Conservation (phyloP, 2,888 invertebrate species). For the Steromphala cineraria region DNA sequence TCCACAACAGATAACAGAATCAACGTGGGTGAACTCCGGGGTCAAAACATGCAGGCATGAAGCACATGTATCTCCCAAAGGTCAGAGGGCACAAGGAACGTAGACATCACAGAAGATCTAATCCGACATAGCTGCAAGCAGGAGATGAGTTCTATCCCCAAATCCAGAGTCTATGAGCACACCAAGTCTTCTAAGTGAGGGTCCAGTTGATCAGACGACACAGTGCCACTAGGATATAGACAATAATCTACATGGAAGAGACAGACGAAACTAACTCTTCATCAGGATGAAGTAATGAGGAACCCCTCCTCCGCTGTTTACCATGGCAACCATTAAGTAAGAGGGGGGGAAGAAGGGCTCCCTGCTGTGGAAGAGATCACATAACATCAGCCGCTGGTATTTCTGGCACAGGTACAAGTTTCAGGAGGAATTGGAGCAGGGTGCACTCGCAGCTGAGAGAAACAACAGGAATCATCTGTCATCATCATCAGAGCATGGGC, state of each 20-base stretch:
- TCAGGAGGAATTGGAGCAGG: not conserved
- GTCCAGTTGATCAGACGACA: not conserved
- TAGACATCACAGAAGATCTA: slow-evolving; percentile 13
- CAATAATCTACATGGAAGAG: not conserved
- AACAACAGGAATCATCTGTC: not conserved
- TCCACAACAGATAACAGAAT: not conserved
- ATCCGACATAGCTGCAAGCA: not conserved
- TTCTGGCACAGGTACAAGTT: slow-evolving; percentile 7
- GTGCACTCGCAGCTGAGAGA: not conserved
- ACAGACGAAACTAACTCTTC: too few relatives aligned
- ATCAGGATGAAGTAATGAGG: not conserved
- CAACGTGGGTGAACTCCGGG: not conserved
- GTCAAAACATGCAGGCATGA: slow-evolving; percentile 6
- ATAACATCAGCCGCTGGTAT: slow-evolving; percentile 1
- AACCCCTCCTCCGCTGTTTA: not conserved
- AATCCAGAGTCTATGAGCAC: not conserved
- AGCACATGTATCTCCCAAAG: slow-evolving; percentile 14
- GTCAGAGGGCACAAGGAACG: not conserved
- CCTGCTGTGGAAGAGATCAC: not conserved
- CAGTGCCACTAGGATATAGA: not conserved
- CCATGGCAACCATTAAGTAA: slow-evolving; percentile 8
- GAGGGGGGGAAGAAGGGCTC: not conserved
- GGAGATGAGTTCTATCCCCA: not conserved
- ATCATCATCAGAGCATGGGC: not conserved
- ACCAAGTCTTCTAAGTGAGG: not conserved